A percentile compares a stretch with the other conserved stretches of the same genome.
phyloP scores from a whole-genome alignment of 2,113 vertebrate species.

The Tachysurus vachellii region DNA sequence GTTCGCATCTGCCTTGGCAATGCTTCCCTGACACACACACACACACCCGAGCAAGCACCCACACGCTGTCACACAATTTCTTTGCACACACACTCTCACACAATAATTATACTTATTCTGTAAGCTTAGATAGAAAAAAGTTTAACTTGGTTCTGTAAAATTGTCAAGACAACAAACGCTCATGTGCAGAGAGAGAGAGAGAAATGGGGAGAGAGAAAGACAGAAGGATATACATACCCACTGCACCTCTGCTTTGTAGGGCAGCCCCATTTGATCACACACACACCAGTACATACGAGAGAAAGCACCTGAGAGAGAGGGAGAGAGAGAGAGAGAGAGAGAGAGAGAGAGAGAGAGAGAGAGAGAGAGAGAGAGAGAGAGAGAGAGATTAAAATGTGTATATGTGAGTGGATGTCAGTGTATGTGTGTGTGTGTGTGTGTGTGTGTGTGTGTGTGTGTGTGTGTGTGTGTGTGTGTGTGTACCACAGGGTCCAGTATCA shows the following conservation, averaged over 20 bases:
- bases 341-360: constrained; percentile 22
- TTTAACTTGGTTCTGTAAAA: no score
- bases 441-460: neutral
- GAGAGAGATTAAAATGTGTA: neutral
- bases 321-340: neutral
- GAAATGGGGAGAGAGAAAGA: neutral
- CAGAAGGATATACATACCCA: constrained; percentile 80
- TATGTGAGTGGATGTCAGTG: neutral
- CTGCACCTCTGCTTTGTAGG: constrained; percentile 93
- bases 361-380: neutral
- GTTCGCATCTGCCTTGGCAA: no score
- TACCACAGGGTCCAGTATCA: constrained; percentile 92
- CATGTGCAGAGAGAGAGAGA: neutral
- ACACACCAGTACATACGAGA: constrained; percentile 95
- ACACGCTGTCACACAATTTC: no score
- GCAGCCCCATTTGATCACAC: constrained; percentile 89
- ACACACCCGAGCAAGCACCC: no score
- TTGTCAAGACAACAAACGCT: no score
- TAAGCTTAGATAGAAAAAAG: no score
- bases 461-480: constrained; percentile 35
- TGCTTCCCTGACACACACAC: no score
- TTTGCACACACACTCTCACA: no score
- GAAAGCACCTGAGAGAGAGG: constrained; percentile 81
- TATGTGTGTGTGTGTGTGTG: constrained; percentile 17
- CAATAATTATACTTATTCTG: no score